phyloP scores from a whole-genome alignment of 2,797 vertebrate genomes.

The Macroramphosus scolopax region DNA sequence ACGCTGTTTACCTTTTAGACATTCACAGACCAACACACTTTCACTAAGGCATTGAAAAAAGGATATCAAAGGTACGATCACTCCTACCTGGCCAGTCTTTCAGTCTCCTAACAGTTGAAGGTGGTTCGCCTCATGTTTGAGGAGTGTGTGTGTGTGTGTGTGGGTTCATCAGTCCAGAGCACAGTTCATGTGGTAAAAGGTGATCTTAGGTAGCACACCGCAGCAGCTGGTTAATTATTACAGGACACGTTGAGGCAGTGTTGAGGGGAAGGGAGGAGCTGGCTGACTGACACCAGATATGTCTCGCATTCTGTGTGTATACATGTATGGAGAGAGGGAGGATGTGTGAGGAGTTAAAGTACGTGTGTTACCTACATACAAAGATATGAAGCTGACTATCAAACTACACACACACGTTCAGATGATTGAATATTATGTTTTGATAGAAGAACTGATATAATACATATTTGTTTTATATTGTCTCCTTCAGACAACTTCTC shows the following conservation, averaged over 20 bases:
- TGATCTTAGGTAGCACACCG: constrained; percentile 32
- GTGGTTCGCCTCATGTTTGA: constrained; percentile 36
- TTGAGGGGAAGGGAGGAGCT: constrained; percentile 44
- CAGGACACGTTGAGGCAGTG: constrained; percentile 57
- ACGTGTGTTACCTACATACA: too few relatives aligned
- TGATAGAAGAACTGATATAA: too few relatives aligned
- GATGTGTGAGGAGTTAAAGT: too few relatives aligned
- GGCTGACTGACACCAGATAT: constrained; percentile 69
- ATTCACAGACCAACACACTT: not conserved
- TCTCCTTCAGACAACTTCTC: too few relatives aligned
- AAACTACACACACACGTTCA: too few relatives aligned
- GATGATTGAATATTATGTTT: too few relatives aligned
- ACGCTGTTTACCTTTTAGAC: not conserved
- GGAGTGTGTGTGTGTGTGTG: constrained; percentile 10
- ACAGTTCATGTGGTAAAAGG: constrained; percentile 28
- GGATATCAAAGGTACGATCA: not conserved
- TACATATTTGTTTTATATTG: too few relatives aligned
- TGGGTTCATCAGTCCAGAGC: constrained; percentile 48
- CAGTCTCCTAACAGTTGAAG: constrained; percentile 10
- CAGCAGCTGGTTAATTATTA: constrained; percentile 70
- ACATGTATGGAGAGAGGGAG: not conserved
- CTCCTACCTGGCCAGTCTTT: constrained; percentile 46
- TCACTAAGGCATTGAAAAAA: constrained; percentile 2
- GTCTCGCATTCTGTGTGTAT: constrained; percentile 57
- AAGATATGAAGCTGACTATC: too few relatives aligned